A percentile compares a stretch with the other conserved stretches of the same genome.
phyloP scores from a whole-genome alignment of 2,888 invertebrate species.

The Eupeodes luniger region DNA sequence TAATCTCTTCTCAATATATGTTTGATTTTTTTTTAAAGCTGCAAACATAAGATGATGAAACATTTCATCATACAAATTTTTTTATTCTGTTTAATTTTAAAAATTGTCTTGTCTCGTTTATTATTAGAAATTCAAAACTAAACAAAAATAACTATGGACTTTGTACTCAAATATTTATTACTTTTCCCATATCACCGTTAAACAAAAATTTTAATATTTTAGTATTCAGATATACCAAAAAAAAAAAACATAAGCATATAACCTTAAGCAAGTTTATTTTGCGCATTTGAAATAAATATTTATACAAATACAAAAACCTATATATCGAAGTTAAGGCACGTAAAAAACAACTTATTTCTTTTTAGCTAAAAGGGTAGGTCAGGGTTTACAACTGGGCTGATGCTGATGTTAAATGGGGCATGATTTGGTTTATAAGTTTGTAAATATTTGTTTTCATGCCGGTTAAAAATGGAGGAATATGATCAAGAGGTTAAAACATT shows the following conservation, averaged over 20 bases:
- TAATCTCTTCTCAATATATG: neutral
- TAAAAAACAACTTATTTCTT: neutral
- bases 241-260: neutral
- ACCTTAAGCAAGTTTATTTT: slow-evolving; percentile 1
- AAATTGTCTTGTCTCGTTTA: neutral
- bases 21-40: neutral
- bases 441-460: too few species aligned
- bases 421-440: too few species aligned
- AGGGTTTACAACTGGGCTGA: neutral
- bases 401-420: neutral
- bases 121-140: neutral
- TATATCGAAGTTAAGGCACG: neutral
- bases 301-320: neutral
- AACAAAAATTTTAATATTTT: neutral
- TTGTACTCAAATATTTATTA: neutral
- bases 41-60: slow-evolving; percentile 62
- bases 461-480: too few species aligned
- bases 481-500: too few species aligned
- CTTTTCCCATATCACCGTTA: neutral
- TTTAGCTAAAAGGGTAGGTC: neutral
- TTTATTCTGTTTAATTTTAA: too few species aligned
- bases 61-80: slow-evolving; percentile 52
- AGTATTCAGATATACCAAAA: neutral
- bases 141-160: slow-evolving; percentile 26
- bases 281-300: slow-evolving; percentile 18